Evolutionary conservation across 2,113 vertebrate species (phyloP).

Genomic region (Origma solitaria): DNA sequence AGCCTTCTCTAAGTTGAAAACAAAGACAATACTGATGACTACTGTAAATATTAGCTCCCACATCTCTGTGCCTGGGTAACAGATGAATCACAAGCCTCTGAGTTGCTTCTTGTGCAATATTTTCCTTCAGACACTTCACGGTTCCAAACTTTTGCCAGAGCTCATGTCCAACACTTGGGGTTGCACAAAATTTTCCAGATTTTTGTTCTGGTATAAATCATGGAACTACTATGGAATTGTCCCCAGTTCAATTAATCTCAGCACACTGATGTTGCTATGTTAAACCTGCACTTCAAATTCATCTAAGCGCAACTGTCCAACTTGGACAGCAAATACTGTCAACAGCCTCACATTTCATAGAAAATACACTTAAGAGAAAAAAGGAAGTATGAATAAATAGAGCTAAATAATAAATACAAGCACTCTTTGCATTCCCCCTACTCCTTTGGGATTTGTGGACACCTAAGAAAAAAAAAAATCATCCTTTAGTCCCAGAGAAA

Average conservation of each 20-base stretch:
- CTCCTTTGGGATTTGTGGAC: not conserved
- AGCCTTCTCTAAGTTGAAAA: not conserved
- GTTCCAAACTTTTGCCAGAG: not conserved
- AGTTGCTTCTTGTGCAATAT: rapidly evolving
- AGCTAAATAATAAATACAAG: not conserved
- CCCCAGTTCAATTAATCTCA: not conserved
- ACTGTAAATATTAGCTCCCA: not conserved
- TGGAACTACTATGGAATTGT: not conserved
- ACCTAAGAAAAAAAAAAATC: not conserved
- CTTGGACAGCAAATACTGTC: not conserved
- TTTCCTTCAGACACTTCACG: not conserved
- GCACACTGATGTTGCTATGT: too few relatives aligned
- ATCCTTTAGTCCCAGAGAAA: not conserved
- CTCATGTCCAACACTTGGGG: rapidly evolving
- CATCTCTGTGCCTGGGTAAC: not conserved
- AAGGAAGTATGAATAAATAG: not conserved
- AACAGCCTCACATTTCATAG: not conserved
- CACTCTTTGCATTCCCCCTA: not conserved
- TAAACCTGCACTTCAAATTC: not conserved
- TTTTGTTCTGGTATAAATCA: not conserved
- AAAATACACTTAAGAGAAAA: not conserved
- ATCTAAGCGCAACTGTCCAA: not conserved
- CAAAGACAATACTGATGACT: not conserved
- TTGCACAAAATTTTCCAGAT: not conserved
- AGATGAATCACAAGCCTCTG: not conserved